Evolutionary conservation across 2,797 vertebrate species (phyloP), one percentile per base, ranked within the genome.

Genomic region (Philypnodon macrostomus): DNA sequence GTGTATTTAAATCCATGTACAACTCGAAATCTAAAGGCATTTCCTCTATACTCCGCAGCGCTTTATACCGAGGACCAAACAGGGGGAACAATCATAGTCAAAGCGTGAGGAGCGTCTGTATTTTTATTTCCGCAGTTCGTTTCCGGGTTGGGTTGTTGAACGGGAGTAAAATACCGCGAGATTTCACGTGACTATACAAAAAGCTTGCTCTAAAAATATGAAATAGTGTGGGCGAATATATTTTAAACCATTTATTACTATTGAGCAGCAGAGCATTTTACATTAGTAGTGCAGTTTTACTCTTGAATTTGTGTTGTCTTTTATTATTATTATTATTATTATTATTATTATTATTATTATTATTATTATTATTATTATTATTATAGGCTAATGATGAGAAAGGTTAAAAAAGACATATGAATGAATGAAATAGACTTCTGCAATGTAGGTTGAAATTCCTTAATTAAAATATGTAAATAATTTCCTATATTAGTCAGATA

Each of bases 41-140:
- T 7, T 23, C 35, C 35, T 26, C 7, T 8, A 17, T 29, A 13
- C 32, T 36, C 21, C 5, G 1, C 4, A 21, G 10, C 0, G 12
- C 3, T 30, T 15, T 58, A 23, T 34, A 60, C 56, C 12, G 24
- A 24, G 31, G 2, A 6, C 2, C 3, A 46, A 16, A 26, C 18
- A 34, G 19, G 21, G n/a, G 6, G 2, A 42, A 39, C 35, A 14
- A 4, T 4, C 14, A 1, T 1, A 32, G 0, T 16, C 18, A 7
- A 75, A 77, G 67, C 35, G 68, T 75, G 80, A 81, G 59, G 44
- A 68, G 64, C 68, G 48, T 34, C 44, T 63, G 58, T 4, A 47
- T 54, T 82, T 83, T 80, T 5, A 42, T 58, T 81, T 81, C 83
- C 83, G 81, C 63, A 74, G 54, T 69, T 52, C 66, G 4, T 63